phyloP scores from a whole-genome alignment of 2,113 vertebrate species.

The Menura novaehollandiae region DNA sequence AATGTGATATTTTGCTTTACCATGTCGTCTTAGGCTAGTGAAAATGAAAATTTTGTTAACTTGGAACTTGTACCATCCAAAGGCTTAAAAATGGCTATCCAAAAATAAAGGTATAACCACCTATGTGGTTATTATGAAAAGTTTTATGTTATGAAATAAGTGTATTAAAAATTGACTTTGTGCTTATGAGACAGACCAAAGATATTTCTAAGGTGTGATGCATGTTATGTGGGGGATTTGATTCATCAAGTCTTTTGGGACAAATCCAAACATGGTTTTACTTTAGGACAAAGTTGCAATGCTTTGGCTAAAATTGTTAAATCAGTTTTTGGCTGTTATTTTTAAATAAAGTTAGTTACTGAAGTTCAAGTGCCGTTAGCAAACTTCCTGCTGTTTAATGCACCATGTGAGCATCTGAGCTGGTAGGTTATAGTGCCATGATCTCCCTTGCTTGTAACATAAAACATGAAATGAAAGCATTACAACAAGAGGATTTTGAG shows the following conservation, averaged over 20 bases:
- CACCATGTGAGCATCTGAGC: background rate
- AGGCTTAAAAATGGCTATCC: background rate
- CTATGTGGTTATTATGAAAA: background rate
- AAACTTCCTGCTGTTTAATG: background rate
- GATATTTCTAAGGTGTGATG: background rate
- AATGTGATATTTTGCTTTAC: background rate
- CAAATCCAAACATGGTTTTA: background rate
- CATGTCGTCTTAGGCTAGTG: background rate
- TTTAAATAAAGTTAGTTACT: background rate
- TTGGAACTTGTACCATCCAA: background rate
- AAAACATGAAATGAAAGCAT: background rate
- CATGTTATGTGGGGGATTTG: accelerated
- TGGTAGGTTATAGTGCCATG: background rate
- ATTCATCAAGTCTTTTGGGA: background rate
- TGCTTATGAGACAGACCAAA: background rate
- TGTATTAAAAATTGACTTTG: background rate
- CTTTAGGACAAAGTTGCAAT: background rate
- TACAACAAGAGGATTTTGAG: background rate
- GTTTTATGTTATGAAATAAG: background rate
- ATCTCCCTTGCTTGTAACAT: background rate
- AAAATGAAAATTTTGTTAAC: background rate
- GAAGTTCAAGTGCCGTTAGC: background rate
- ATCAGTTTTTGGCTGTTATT: background rate
- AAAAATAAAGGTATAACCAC: background rate
- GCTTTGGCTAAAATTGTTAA: background rate